Conservation (phyloP, 2,888 invertebrate genomes). For the Hemithea aestivaria region DNA sequence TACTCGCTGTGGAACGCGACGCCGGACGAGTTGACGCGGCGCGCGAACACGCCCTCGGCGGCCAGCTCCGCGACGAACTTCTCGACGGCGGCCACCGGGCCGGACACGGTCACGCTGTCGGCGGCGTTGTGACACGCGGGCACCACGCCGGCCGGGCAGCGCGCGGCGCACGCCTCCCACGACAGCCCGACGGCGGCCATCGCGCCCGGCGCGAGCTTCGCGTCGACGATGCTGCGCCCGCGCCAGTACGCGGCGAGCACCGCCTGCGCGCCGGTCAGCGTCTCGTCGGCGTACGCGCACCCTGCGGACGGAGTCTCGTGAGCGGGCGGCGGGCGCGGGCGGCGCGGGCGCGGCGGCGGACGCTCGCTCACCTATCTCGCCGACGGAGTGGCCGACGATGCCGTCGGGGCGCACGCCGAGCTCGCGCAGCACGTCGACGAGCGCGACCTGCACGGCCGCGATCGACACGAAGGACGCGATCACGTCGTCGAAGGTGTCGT, state of each 20-base stretch:
- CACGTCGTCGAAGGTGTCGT: conserved; percentile 89
- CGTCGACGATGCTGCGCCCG: conserved; percentile 89
- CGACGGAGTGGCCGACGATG: conserved; percentile 97
- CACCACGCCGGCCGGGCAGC: conserved; percentile 87
- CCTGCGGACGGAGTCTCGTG: conserved; percentile 72
- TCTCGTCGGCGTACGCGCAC: conserved; percentile 98
- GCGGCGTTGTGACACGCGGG: conserved; percentile 97
- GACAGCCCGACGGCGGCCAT: conserved; percentile 96
- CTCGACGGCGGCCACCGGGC: conserved; percentile 84
- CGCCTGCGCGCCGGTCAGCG: conserved; percentile 95
- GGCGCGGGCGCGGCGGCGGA: background rate
- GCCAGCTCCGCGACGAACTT: conserved; percentile 85
- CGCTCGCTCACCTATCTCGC: conserved; percentile 86
- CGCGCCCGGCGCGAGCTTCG: conserved; percentile 84
- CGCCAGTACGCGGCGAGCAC: conserved; percentile 96
- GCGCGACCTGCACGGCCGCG: conserved; percentile 96
- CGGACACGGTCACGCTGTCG: conserved; percentile 97
- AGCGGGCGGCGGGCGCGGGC: background rate
- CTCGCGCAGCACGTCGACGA: conserved; percentile 91
- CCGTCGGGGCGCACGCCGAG: conserved; percentile 93
- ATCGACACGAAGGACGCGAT: conserved; percentile 95
- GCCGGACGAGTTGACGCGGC: conserved; percentile 91
- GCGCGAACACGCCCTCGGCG: conserved; percentile 89
- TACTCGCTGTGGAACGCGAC: conserved; percentile 97
- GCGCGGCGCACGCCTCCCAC: conserved; percentile 88